Evolutionary conservation across 1,140 invertebrate species (phyloP).

Genomic region (Nasonia longicornis): DNA sequence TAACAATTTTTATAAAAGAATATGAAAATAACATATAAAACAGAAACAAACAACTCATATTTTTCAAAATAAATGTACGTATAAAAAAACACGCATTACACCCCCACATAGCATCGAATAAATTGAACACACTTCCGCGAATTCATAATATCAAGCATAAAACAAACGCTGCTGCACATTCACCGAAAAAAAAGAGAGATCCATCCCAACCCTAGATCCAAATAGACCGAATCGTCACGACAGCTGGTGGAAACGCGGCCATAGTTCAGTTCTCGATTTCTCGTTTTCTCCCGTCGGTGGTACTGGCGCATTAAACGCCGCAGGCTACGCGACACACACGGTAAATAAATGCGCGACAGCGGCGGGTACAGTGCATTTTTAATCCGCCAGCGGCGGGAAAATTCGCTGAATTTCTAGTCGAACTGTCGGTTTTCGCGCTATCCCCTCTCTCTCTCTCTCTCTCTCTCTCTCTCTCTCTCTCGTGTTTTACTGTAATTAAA

Average conservation of each 20-base stretch:
- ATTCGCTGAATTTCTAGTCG: neutral
- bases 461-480: too few relatives aligned
- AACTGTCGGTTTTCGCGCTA: too few relatives aligned
- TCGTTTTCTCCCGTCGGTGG: conserved; percentile 1
- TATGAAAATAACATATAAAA: too few relatives aligned
- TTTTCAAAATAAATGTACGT: too few relatives aligned
- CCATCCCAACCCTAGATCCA: neutral
- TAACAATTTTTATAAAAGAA: too few relatives aligned
- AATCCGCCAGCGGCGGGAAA: neutral
- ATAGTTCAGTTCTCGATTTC: conserved; percentile 12
- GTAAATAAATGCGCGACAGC: conserved; percentile 5
- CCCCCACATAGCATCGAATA: too few relatives aligned
- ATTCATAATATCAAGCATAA: neutral
- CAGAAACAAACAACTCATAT: neutral
- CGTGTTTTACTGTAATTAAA: too few relatives aligned
- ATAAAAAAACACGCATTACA: too few relatives aligned
- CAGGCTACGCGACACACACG: neutral
- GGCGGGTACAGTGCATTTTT: conserved; percentile 17
- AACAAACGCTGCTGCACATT: neutral
- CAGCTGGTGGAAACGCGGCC: conserved; percentile 19
- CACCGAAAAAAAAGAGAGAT: neutral
- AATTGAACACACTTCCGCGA: neutral
- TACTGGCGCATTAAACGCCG: conserved; percentile 20
- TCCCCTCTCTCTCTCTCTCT: too few relatives aligned
- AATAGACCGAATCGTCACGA: conserved; percentile 18